phyloP scores from a whole-genome alignment of 2,113 vertebrate species.

The Chunga burmeisteri region DNA sequence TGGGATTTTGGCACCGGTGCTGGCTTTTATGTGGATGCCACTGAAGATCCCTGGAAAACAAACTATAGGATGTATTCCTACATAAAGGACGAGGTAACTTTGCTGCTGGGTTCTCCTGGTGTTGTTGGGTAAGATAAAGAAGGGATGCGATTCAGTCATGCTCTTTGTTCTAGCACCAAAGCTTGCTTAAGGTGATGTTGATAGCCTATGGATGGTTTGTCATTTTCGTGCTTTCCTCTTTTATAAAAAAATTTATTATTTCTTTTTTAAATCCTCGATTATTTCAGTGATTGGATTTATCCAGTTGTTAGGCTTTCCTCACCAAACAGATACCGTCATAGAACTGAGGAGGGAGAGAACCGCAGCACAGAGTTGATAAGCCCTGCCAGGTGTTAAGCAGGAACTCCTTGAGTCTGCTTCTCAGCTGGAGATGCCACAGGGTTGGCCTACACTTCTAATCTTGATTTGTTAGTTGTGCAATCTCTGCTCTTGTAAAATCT shows the following conservation, averaged over 20 bases:
- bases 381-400: background rate
- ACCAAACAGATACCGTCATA: rapidly evolving
- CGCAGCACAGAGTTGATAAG: background rate
- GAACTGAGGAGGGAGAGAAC: background rate
- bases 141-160: background rate
- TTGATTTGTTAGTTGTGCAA: background rate
- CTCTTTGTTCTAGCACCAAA: background rate
- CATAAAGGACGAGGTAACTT: slow-evolving; percentile 87
- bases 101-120: background rate
- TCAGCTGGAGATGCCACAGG: background rate
- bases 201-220: background rate
- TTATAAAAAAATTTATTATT: background rate
- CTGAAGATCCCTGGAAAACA: slow-evolving; percentile 91
- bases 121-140: background rate
- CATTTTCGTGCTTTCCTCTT: background rate
- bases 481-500: background rate
- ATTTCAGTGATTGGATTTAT: background rate
- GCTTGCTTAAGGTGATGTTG: background rate
- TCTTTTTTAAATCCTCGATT: background rate
- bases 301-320: background rate
- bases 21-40: slow-evolving; percentile 92
- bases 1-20: slow-evolving; percentile 98
- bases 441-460: background rate
- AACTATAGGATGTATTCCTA: slow-evolving; percentile 98
- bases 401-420: background rate